A percentile compares a stretch with the other conserved stretches of the same genome.
Evolutionary conservation across 2,888 invertebrate genomes (phyloP).

Genomic region (Philereme vetulata): DNA sequence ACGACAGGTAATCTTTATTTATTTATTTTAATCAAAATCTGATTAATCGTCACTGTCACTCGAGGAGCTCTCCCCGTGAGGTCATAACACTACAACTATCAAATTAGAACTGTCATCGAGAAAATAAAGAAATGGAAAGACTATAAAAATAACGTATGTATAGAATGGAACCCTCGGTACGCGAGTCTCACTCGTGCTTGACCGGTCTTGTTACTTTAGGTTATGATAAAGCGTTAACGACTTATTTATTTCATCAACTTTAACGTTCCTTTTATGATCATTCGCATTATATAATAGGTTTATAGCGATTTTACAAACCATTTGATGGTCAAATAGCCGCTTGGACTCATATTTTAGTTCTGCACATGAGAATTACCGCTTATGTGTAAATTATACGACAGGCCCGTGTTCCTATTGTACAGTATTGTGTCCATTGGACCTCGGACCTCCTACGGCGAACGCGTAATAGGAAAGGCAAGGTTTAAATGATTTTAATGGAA

Average conservation of each 20-base stretch:
- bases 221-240: slow-evolving; percentile 2
- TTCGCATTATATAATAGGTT: slow-evolving; percentile 20
- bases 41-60: no score
- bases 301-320: slow-evolving; percentile 13
- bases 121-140: no score
- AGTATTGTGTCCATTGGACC: slow-evolving; percentile 24
- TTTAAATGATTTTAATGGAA: slow-evolving; percentile 42
- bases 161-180: no score
- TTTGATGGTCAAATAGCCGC: slow-evolving; percentile 15
- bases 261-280: slow-evolving; percentile 14
- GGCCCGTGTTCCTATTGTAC: slow-evolving; percentile 35
- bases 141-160: no score
- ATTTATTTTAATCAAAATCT: no score
- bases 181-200: no score
- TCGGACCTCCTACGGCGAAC: slow-evolving; percentile 36
- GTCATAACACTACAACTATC: no score
- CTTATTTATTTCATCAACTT: slow-evolving; percentile 1
- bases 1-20: no score
- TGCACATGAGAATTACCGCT: slow-evolving; percentile 31
- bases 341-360: slow-evolving; percentile 27
- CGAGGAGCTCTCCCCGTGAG: no score
- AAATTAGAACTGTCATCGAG: no score
- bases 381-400: slow-evolving; percentile 36
- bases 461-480: slow-evolving; percentile 38
- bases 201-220: background rate